A percentile compares a stretch with the other conserved stretches of the same genome.
phyloP scores from a whole-genome alignment of 2,797 vertebrate species.

The Poecilia gillii region DNA sequence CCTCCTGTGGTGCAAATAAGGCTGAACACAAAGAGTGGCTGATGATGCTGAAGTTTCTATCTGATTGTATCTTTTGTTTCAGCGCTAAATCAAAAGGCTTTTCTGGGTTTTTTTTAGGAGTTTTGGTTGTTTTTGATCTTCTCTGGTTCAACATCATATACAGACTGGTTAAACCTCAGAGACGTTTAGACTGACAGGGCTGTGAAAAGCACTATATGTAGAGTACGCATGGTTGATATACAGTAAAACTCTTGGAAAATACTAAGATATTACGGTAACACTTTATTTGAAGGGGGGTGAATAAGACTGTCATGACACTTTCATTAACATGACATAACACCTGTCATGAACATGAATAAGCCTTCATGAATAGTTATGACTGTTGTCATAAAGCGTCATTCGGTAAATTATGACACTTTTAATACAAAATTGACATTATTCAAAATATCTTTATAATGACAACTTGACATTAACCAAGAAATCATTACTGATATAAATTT shows the following conservation, averaged over 20 bases:
- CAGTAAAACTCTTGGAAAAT: background rate
- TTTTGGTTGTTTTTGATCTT: background rate
- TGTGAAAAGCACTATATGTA: background rate
- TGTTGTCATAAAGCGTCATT: too few species aligned
- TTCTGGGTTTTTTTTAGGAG: background rate
- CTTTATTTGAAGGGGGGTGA: too few species aligned
- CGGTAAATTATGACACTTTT: too few species aligned
- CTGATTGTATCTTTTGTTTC: background rate
- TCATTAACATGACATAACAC: too few species aligned
- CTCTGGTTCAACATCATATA: background rate
- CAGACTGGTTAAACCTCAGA: background rate
- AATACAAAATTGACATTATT: too few species aligned
- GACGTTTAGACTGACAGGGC: background rate
- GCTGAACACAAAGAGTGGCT: background rate
- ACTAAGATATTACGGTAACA: background rate
- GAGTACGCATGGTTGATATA: background rate
- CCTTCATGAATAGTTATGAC: too few species aligned
- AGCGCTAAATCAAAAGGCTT: background rate
- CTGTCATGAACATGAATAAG: too few species aligned
- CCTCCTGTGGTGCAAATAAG: background rate
- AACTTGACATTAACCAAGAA: too few species aligned
- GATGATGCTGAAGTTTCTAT: background rate
- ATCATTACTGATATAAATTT: too few species aligned
- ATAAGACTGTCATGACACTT: too few species aligned
- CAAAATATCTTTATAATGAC: too few species aligned